phyloP scores from a whole-genome alignment of 2,113 vertebrate genomes.

The Rostratula benghalensis region DNA sequence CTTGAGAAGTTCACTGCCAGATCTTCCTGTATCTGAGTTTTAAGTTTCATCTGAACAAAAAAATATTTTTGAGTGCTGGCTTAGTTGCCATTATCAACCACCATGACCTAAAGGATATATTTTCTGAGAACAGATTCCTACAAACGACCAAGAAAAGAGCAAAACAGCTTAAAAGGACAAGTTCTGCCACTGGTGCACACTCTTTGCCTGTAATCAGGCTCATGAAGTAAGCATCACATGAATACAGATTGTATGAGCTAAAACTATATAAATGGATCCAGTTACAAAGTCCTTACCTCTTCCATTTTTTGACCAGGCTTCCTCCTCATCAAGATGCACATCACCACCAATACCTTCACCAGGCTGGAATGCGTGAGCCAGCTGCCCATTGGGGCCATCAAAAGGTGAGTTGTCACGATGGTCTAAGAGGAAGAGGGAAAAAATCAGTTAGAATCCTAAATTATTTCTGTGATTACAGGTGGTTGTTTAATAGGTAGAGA shows the following conservation, averaged over 20 bases:
- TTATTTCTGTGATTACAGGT: not conserved
- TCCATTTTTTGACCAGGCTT: constrained; percentile 81
- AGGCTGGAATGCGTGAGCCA: constrained; percentile 93
- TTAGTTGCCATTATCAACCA: not conserved
- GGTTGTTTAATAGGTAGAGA: accelerated
- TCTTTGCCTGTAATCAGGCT: not conserved
- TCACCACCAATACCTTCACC: constrained; percentile 86
- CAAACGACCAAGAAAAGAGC: not conserved
- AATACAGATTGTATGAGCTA: accelerated
- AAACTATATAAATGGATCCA: not conserved
- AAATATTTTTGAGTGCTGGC: not conserved
- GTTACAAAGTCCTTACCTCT: constrained; percentile 59
- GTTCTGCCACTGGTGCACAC: not conserved
- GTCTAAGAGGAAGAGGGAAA: constrained; percentile 66
- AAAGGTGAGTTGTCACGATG: constrained; percentile 89
- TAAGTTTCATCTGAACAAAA: not conserved
- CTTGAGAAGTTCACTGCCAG: not conserved
- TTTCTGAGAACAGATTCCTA: not conserved
- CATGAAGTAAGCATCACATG: not conserved
- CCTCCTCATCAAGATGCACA: constrained; percentile 88
- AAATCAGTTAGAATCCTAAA: not conserved
- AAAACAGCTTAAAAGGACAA: not conserved
- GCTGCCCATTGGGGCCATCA: constrained; percentile 85
- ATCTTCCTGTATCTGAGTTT: not conserved
- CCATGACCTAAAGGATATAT: not conserved